A percentile compares a stretch with the other conserved stretches of the same genome.
phyloP scores from a whole-genome alignment of 2,888 invertebrate species.

The Azorinus chamasolen region DNA sequence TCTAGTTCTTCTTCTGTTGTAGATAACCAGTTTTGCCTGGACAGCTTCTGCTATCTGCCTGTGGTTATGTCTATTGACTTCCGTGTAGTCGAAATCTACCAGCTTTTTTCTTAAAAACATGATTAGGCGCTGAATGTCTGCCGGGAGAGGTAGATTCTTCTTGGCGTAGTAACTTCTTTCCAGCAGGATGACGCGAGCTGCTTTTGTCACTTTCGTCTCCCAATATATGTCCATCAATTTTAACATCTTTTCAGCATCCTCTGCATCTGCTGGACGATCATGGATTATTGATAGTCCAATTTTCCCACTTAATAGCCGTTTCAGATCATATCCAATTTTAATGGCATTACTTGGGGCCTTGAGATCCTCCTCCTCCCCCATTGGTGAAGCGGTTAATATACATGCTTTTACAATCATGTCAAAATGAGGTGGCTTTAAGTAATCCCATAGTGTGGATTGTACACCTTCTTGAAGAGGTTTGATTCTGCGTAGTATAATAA shows the following conservation, averaged over 20 bases:
- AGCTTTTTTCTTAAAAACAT: neutral
- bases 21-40: constrained; percentile 12
- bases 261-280: constrained; percentile 1
- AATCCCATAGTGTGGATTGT: constrained; percentile 24
- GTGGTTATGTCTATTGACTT: constrained; percentile 9
- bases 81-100: neutral
- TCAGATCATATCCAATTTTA: constrained; percentile 42
- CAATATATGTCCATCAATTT: constrained; percentile 45
- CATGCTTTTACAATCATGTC: constrained; percentile 16
- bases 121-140: constrained; percentile 10
- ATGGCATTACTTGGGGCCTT: constrained; percentile 36
- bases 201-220: constrained; percentile 29
- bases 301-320: constrained; percentile 31
- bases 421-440: constrained; percentile 41
- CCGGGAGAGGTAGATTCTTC: constrained; percentile 3
- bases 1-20: constrained; percentile 39
- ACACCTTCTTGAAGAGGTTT: neutral
- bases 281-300: constrained; percentile 29
- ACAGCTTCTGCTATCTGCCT: constrained; percentile 10
- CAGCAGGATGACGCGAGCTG: constrained; percentile 15
- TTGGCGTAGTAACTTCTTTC: constrained; percentile 12
- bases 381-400: constrained; percentile 20
- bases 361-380: constrained; percentile 29
- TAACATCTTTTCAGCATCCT: constrained; percentile 24
- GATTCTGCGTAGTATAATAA: constrained; percentile 22